These are phyloP conservation scores for Drosophila pseudotalamancana DNA, from an alignment of 2,888 invertebrate genomes.

Conservation along the genomic window DNA sequence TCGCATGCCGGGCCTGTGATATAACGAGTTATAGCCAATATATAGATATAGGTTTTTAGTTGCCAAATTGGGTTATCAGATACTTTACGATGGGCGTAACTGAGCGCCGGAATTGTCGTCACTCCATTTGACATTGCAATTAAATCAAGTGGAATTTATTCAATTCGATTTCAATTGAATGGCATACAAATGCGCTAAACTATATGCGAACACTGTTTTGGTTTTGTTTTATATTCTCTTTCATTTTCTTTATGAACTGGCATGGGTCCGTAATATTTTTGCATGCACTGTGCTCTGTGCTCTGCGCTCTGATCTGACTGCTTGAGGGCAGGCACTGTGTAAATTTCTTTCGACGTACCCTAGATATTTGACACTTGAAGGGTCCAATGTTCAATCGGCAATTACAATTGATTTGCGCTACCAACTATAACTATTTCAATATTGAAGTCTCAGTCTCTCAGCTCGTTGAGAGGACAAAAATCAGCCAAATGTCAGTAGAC, in stretches of 20 bases:
- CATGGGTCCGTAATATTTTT: conserved; percentile 33
- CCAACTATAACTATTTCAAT: conserved; percentile 26
- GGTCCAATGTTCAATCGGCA: conserved; percentile 69
- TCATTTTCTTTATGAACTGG: conserved; percentile 5
- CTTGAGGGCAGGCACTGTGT: conserved; percentile 54
- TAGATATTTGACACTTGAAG: conserved; percentile 66
- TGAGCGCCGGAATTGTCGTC: conserved; percentile 62
- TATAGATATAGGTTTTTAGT: not conserved
- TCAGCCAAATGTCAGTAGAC: not conserved
- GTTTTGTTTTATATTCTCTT: conserved; percentile 5
- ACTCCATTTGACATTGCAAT: conserved; percentile 61
- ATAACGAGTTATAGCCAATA: conserved; percentile 6
- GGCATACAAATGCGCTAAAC: conserved; percentile 55
- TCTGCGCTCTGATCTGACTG: conserved; percentile 43
- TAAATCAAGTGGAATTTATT: conserved; percentile 79
- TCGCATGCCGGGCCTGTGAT: not conserved
- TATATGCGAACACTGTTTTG: conserved; percentile 47
- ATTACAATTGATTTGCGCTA: conserved; percentile 70
- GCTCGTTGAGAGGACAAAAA: not conserved
- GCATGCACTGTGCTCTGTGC: conserved; percentile 30
- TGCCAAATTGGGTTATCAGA: conserved; percentile 35
- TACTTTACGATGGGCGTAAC: conserved; percentile 36
- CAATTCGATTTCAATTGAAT: conserved; percentile 76
- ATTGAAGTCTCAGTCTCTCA: conserved; percentile 55
- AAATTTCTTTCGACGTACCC: conserved; percentile 56